Evolutionary conservation across 2,888 invertebrate species (phyloP).

Genomic region (Drosophila planitibia): DNA sequence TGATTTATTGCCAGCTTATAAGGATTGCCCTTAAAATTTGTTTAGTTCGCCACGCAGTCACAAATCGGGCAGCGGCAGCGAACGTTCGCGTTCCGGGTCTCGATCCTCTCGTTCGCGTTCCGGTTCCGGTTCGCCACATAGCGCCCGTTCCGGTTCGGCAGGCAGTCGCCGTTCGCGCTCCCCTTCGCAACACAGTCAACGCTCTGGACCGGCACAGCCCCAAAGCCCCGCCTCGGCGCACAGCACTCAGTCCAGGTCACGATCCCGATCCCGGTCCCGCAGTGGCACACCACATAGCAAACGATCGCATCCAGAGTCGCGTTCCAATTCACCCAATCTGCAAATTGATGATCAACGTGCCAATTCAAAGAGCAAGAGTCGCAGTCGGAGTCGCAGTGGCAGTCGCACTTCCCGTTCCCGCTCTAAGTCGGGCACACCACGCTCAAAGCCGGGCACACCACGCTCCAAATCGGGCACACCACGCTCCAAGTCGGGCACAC

Average conservation of each 20-base stretch:
- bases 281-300: conserved; percentile 67
- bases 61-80: conserved; percentile 79
- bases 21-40: neutral
- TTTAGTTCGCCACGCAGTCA: conserved; percentile 72
- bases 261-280: conserved; percentile 63
- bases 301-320: conserved; percentile 84
- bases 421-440: conserved; percentile 60
- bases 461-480: conserved; percentile 70
- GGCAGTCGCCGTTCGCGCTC: conserved; percentile 58
- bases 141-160: conserved; percentile 25
- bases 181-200: conserved; percentile 39
- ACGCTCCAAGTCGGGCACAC: conserved; percentile 59
- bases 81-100: conserved; percentile 79
- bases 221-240: conserved; percentile 52
- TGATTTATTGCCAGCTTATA: neutral
- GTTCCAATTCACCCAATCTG: conserved; percentile 86
- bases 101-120: conserved; percentile 58
- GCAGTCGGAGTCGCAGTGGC: conserved; percentile 74
- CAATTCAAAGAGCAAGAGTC: conserved; percentile 75
- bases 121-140: too few species aligned
- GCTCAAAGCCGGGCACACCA: conserved; percentile 35
- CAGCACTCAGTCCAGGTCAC: conserved; percentile 63
- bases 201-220: conserved; percentile 39
- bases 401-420: conserved; percentile 73
- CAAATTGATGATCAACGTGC: conserved; percentile 86